Percentiles rank a stretch among this genome's conserved stretches.
These are phyloP conservation scores for Zapornia atra DNA, from an alignment of 2,113 vertebrate genomes.

Conservation along the genomic window DNA sequence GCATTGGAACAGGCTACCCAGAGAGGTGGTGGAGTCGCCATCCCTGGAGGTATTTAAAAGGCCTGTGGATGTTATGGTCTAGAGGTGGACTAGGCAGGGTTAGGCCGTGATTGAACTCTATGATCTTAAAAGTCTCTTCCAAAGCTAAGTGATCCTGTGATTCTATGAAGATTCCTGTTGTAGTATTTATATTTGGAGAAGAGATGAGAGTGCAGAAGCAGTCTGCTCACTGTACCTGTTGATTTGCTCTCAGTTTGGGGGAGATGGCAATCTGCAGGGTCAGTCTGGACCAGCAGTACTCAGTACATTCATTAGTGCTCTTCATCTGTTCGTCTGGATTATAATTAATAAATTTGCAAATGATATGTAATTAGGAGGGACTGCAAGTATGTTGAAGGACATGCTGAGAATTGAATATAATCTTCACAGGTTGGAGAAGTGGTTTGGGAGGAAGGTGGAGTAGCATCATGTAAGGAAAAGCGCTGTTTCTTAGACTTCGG, in stretches of 20 bases:
- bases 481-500: not conserved
- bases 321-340: not conserved
- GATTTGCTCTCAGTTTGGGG: no score
- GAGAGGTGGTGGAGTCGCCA: no score
- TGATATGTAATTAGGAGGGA: not conserved
- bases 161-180: not conserved
- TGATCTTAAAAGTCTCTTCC: no score
- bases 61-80: no score
- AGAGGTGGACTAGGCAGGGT: no score
- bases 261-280: not conserved
- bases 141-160: no score
- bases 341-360: not conserved
- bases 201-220: not conserved
- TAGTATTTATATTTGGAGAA: not conserved
- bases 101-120: no score
- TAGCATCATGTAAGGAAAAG: not conserved
- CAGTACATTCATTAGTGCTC: not conserved
- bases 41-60: no score
- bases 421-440: not conserved
- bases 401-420: not conserved
- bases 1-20: no score
- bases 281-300: not conserved
- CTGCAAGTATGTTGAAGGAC: not conserved
- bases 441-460: not conserved
- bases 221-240: fast-evolving